Conservation (phyloP, 2,113 vertebrate species). For the Zosterops borbonicus region DNA sequence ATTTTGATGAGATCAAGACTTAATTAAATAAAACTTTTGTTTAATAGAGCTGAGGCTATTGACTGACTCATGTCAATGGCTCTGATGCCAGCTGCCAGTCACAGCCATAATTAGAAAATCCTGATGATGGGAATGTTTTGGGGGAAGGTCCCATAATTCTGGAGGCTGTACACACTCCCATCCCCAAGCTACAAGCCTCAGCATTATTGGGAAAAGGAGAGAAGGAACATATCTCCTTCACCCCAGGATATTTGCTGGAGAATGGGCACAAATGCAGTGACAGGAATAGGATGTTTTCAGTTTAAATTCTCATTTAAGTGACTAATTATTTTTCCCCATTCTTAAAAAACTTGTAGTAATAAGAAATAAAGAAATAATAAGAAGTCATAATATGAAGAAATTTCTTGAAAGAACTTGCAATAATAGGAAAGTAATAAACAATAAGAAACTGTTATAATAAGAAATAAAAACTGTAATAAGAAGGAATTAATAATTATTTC, state of each 20-base stretch:
- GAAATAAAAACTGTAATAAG: not conserved
- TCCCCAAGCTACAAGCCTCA: not conserved
- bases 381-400: not conserved
- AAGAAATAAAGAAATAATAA: not conserved
- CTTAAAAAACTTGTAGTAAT: not conserved
- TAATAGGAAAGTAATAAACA: not conserved
- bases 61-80: conserved; percentile 3
- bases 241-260: not conserved
- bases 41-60: not conserved
- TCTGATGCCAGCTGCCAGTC: conserved; percentile 9
- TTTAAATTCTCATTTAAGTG: not conserved
- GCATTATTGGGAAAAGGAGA: not conserved
- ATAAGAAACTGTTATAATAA: not conserved
- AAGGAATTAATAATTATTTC: not conserved
- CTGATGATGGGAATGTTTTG: not conserved
- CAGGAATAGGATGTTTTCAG: not conserved
- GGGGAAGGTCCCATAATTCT: not conserved
- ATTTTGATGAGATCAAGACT: not conserved
- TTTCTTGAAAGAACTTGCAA: not conserved
- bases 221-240: not conserved
- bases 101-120: not conserved
- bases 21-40: conserved; percentile 19
- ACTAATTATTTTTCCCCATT: not conserved
- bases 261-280: not conserved
- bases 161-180: not conserved